Evolutionary conservation across 2,888 invertebrate species (phyloP), one percentile per base, ranked within the genome.

Genomic region (Caenorhabditis sinica): DNA sequence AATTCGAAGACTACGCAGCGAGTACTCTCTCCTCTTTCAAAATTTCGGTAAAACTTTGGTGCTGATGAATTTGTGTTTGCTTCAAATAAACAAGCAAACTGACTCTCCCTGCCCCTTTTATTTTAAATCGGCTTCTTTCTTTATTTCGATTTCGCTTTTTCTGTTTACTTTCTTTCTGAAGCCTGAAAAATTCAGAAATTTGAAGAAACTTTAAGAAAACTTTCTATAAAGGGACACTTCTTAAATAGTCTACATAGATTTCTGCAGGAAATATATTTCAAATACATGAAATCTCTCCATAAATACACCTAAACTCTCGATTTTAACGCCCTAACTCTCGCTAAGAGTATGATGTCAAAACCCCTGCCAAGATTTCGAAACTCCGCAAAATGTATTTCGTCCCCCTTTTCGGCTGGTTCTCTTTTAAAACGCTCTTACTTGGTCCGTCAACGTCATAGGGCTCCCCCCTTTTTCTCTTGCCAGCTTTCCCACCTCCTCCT

Each of bases 371-470:
- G 25, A 53, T 68, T 68, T 68, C 68, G 20, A 51, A 68, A 68
- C 9, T 23, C 20, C 8, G 20, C 5, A 45, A 45, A 65, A 66
- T 53, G 25, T 53, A 6, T 65, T 63, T 53, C 49, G 11, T 53
- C 74, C 74, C 74, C 49, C 45, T 61, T 66, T 51, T 43, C 36
- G 61, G 40, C 56, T 28, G 56, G 28, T 56, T 56, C 36, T 17
- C 28, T 45, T 69, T 25, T 49, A 53, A 61, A 61, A 66, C 74
- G 81, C 74, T 82, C 76, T 72, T 60, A 56, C 65, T 76, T 82
- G 82, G 82, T 82, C 82, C 82, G 45, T 60, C 82, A 72, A 82
- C 82, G 82, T 82, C 82, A 82, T 66, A 72, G 66, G n/a, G 45
- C 60, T 69, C 71, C 40, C 53, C 28, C 6, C 43, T 36, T 33